phyloP scores from a whole-genome alignment of 2,888 invertebrate genomes.

The Hypercompe scribonia region DNA sequence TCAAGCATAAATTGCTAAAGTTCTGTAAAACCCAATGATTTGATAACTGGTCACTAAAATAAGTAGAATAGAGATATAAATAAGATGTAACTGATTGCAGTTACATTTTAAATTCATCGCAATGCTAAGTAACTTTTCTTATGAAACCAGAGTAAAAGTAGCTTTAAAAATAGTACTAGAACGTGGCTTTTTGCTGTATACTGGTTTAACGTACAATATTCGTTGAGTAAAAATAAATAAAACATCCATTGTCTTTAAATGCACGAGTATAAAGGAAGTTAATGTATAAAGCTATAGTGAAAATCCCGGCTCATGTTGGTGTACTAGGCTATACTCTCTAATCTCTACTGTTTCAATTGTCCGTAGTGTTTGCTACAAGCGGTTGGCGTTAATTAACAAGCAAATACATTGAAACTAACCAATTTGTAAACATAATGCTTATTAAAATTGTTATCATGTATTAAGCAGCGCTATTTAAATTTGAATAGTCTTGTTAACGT shows the following conservation, averaged over 20 bases:
- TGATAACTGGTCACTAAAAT: neutral
- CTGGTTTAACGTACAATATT: slow-evolving; percentile 40
- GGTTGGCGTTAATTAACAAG: neutral
- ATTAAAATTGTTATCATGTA: too few species aligned
- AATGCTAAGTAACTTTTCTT: neutral
- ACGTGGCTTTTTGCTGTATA: slow-evolving; percentile 25
- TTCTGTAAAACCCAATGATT: neutral
- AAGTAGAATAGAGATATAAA: too few species aligned
- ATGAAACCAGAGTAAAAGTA: neutral
- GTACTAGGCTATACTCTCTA: slow-evolving; percentile 74
- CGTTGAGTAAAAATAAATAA: slow-evolving; percentile 60
- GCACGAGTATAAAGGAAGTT: slow-evolving; percentile 80
- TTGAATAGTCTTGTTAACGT: too few species aligned
- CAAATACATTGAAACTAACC: neutral
- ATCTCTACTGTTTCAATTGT: slow-evolving; percentile 68
- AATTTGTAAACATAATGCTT: too few species aligned
- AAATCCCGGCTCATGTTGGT: slow-evolving; percentile 75
- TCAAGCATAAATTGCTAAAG: neutral
- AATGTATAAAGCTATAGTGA: slow-evolving; percentile 79
- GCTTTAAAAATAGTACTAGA: slow-evolving; percentile 1
- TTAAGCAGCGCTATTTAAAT: too few species aligned
- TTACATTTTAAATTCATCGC: neutral
- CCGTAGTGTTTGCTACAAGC: slow-evolving; percentile 47
- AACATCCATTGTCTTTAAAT: slow-evolving; percentile 76
- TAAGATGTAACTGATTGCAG: neutral